Base-by-base conservation (phyloP, 2,888 invertebrate genomes). In the Malthinus seriepunctatus region DNA sequence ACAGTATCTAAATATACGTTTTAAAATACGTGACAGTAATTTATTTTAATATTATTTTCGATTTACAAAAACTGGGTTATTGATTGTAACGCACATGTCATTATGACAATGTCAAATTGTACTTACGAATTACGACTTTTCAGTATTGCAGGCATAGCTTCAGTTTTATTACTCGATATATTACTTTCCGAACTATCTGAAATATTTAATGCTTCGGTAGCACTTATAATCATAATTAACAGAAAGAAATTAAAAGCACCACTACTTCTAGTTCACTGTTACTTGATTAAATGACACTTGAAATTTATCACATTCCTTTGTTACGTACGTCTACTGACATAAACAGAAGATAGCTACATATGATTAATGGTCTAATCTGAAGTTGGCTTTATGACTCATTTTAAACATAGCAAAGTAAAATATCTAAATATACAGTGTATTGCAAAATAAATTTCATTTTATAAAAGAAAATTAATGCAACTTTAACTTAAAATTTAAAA, bases 211-310 rank as follows among this genome's bases (percentile, higher is more conserved):
- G 77, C 74, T 73, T 76, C 76, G 67, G 73, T 72, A 72, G 75
- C 76, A 79, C 76, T 79, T 73, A 78, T 73, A 75, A 78, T 77
- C 79, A 79, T 79, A 78, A 76, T 78, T 77, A 74, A 76, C 73
- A 71, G 56, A 71, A 72, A 72, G 54, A 60, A 66, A 71, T 69
- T 64, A 66, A 57, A 51, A 51, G 42, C 51, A 42, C 39, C 51
- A 51, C 59, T 35, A 39, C 38, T 56, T 51, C 42, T 47, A 51
- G 9, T 11, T 23, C 51, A 56, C 46, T 34, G 31, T 33, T 31
- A 35, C 32, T 51, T 48, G 46, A 12, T 39, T 47, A 15, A 51
- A 52, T 56, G 52, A 56, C 52, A 31, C 38, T 8, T 9, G 10
- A 9, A 39, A 55, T 48, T 50, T 56, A 45, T 50, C 8, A 55